Base-by-base conservation (phyloP, 2,888 invertebrate species). In the Idaea aversata region DNA sequence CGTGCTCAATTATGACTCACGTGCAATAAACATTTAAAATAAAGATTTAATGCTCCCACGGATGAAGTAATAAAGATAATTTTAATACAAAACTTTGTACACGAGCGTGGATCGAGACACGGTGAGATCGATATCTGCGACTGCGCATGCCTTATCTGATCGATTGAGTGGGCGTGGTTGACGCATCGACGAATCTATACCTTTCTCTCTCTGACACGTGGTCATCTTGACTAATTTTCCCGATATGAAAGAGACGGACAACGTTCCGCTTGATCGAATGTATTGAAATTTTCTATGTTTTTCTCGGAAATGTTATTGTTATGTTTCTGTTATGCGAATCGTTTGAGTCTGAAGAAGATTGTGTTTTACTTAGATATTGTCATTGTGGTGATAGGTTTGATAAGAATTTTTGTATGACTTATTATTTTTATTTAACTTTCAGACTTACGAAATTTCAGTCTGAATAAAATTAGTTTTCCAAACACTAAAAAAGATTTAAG, bases 91-190 rank as follows among this genome's bases (percentile, higher is more conserved):
- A 85, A 79, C 82, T 79, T 75, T 73, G 77, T 78, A 83, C 86
- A 86, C 82, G 84, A 79, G 80, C 77, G 47, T 75, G 78, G 79
- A 79, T 80, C 77, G 80, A 80, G 79, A 81, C 84, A 82, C 81
- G 82, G 80, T 77, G 75, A 86, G 88, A 88, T 88, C 79, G 64
- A 78, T 83, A 88, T 88, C 88, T 74, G 73, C 87, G 84, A 85
- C 75, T 74, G 84, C 85, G 84, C 82, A 78, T 88, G 81, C 77
- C 81, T 87, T 90, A 91, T 90, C 91, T 81, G 88, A 89, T 90
- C 89, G 85, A 90, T 91, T 81, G 80, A 77, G 83, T 81, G 80
- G 91, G 91, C 90, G 91, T 83, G 88, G 87, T 82, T 75, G 78
- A 75, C 78, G 74, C 76, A 78, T 75, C 72, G 72, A 74, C 74